Evolutionary conservation across 2,888 invertebrate genomes (phyloP), one percentile per base, ranked within the genome.

Genomic region (Cryptops parisi): DNA sequence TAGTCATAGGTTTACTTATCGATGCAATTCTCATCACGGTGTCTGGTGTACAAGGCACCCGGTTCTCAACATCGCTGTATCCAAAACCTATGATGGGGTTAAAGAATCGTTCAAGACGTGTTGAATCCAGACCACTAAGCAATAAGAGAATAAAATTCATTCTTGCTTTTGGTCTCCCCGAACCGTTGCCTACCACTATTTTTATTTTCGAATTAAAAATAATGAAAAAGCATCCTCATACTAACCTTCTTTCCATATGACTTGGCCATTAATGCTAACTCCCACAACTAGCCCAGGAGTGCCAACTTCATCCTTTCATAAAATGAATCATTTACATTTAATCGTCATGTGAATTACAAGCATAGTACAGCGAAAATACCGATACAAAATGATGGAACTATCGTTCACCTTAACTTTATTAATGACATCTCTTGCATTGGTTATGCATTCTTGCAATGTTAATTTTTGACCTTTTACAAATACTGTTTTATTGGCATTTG

Each of bases 21-120:
- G 76, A 76, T 39, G 77, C 78, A 53, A 78, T 77, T 33, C 78
- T 64, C 69, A 78, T 72, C 0, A 76, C 71, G 17, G 73, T 70
- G 9, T 69, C 62, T 12, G 69, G 62, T 6, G 63, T 60, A 61
- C 73, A 73, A 2, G 62, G 64, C 4, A 71, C 63, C 41, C 67
- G 56, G 57, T 75, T 75, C 63, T 78, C 77, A 2, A 78, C 61
- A 60, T 78, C 75, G 25, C 75, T 64, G 61, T 67, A 72, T 1
- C 77, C 77, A 55, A 74, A 66, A 60, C 74, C 74, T 70, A 52
- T 39, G 50, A 49, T 33, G 9, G 47, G 24, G 45, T 2, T 17
- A 6, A 41, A 46, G 26, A 26, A 17, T 41, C 6, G 19, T 41
- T 19, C 19, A 41, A 23, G 1, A 52, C 5, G 33, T 33, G 15